A percentile compares a stretch with the other conserved stretches of the same genome.
Conservation (phyloP, 2,888 invertebrate genomes). For the Pollenia amentaria region DNA sequence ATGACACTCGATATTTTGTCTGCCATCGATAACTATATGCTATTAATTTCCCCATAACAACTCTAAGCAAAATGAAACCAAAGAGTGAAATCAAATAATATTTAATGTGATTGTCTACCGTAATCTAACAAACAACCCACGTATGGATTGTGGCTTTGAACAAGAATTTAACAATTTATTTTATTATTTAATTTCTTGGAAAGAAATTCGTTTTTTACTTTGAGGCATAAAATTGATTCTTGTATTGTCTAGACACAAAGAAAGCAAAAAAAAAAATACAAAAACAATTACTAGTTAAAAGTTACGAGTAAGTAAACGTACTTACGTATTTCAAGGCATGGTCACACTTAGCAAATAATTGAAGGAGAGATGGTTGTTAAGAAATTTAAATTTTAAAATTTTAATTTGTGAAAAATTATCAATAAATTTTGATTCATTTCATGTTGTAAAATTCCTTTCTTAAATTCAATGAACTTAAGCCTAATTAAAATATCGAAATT, state of each 20-base stretch:
- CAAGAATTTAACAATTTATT: conserved; percentile 59
- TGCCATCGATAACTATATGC: conserved; percentile 24
- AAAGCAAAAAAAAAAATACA: conserved; percentile 14
- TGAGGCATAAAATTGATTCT: conserved; percentile 68
- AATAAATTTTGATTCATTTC: too few species aligned
- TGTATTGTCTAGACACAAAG: conserved; percentile 67
- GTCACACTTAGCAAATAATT: too few species aligned
- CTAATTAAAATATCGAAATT: too few species aligned
- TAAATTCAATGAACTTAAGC: too few species aligned
- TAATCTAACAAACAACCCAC: conserved; percentile 62
- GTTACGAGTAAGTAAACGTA: neutral
- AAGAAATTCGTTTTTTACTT: conserved; percentile 57
- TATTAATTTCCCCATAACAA: conserved; percentile 34
- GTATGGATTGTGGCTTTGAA: conserved; percentile 45
- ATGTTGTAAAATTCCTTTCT: too few species aligned
- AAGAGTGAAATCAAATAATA: conserved; percentile 26
- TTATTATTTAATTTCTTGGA: conserved; percentile 70
- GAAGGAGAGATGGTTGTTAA: too few species aligned
- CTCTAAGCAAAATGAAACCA: neutral
- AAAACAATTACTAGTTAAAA: conserved; percentile 47
- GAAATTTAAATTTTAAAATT: too few species aligned
- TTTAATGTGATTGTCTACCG: conserved; percentile 32
- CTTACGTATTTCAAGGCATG: too few species aligned
- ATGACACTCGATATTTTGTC: conserved; percentile 35
- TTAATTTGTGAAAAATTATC: too few species aligned